phyloP scores from a whole-genome alignment of 37 sponge, comb jelly and placozoan genomes.

The Sycon ciliatum region DNA sequence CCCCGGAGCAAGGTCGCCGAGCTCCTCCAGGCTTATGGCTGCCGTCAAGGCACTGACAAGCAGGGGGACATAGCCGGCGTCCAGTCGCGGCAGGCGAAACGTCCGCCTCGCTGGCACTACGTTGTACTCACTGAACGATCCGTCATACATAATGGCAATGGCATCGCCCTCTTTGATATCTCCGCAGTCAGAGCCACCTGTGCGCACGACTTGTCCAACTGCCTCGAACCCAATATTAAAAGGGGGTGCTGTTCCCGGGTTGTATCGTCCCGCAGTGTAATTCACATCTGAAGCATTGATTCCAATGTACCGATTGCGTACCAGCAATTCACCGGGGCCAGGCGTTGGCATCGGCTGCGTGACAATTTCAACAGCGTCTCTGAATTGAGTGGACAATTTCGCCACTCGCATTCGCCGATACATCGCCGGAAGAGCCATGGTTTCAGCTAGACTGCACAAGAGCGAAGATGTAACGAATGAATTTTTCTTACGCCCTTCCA shows the following conservation, averaged over 20 bases:
- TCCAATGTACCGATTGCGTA: conserved; percentile 42
- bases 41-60: conserved; percentile 60
- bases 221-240: conserved; percentile 58
- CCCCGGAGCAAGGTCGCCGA: conserved; percentile 38
- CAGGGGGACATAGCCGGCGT: conserved; percentile 41
- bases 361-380: conserved; percentile 41
- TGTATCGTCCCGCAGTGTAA: conserved; percentile 61
- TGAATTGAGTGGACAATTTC: conserved; percentile 32
- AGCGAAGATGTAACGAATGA: no score
- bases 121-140: conserved; percentile 51
- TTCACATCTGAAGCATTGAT: conserved; percentile 75
- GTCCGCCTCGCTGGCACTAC: conserved; percentile 30
- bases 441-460: no score
- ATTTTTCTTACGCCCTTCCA: no score
- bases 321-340: conserved; percentile 34
- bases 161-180: conserved; percentile 37
- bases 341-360: conserved; percentile 16
- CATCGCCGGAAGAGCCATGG: no score
- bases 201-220: conserved; percentile 36
- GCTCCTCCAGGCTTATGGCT: conserved; percentile 44
- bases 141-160: conserved; percentile 31
- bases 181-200: conserved; percentile 30
- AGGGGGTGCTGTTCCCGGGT: conserved; percentile 38
- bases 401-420: no score
- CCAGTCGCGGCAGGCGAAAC: conserved; percentile 34